Evolutionary conservation across 2,113 vertebrate species (phyloP).

Genomic region (Opisthocomus hoazin): DNA sequence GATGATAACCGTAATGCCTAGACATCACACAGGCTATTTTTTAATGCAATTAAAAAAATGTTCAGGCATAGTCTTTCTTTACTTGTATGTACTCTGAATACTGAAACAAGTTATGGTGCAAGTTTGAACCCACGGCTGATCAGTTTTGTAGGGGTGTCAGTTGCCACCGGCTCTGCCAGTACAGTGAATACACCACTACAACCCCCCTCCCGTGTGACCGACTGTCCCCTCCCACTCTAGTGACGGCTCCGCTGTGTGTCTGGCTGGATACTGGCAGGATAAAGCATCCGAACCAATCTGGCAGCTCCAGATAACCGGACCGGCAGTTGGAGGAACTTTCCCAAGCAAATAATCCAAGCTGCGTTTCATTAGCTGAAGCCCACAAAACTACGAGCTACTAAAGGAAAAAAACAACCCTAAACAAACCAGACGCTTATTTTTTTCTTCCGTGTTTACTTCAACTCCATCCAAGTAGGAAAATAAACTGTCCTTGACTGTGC

Average conservation of each 20-base stretch:
- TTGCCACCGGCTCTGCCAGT: background rate
- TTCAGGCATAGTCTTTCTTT: accelerated
- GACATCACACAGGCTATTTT: accelerated
- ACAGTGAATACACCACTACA: background rate
- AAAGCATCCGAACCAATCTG: background rate
- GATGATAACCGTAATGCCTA: accelerated
- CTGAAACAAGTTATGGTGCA: background rate
- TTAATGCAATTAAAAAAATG: background rate
- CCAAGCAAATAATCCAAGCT: background rate
- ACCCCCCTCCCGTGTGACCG: accelerated
- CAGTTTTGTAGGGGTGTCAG: background rate
- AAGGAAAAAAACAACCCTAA: background rate
- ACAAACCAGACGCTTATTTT: background rate
- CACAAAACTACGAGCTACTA: background rate
- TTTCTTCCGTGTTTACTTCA: background rate
- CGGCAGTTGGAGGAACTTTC: background rate
- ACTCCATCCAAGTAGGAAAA: background rate
- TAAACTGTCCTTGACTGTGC: background rate
- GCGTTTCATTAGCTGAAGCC: background rate
- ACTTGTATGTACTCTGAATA: background rate
- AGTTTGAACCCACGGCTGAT: background rate
- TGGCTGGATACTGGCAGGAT: background rate
- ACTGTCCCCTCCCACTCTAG: accelerated
- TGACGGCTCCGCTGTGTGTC: background rate
- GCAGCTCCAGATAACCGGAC: background rate